phyloP scores from a whole-genome alignment of 2,113 vertebrate genomes.

The Microcebus murinus region DNA sequence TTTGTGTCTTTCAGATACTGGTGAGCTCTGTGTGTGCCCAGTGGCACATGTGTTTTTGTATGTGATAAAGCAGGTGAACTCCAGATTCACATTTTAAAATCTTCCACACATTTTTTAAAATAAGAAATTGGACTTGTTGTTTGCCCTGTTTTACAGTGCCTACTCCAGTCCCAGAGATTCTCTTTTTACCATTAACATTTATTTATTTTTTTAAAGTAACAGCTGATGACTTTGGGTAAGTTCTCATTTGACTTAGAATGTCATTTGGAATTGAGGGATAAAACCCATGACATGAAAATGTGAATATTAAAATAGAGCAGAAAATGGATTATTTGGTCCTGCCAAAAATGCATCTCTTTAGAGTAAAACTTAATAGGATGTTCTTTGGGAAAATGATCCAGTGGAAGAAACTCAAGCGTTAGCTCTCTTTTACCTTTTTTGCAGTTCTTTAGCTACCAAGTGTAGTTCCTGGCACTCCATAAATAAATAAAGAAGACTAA shows the following conservation, averaged over 20 bases:
- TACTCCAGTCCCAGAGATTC: background rate
- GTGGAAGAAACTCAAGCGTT: background rate
- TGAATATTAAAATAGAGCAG: constrained; percentile 68
- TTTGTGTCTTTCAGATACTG: background rate
- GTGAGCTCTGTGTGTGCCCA: background rate
- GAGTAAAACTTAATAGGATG: constrained; percentile 5
- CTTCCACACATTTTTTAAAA: background rate
- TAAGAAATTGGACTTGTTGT: background rate
- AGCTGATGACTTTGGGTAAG: constrained; percentile 55
- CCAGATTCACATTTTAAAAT: background rate
- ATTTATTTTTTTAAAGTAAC: background rate
- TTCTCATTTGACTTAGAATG: constrained; percentile 63
- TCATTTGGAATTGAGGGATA: constrained; percentile 65
- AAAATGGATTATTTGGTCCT: constrained; percentile 71
- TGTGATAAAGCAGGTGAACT: background rate
- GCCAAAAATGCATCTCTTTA: constrained; percentile 41
- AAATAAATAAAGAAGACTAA: background rate
- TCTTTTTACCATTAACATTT: constrained; percentile 19
- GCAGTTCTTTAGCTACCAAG: background rate
- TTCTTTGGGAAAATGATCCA: constrained; percentile 61
- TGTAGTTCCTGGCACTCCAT: background rate
- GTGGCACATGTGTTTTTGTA: background rate
- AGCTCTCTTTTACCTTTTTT: background rate
- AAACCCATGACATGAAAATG: constrained; percentile 74
- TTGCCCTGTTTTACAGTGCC: constrained; percentile 8